These are phyloP conservation scores for Acipenser transmontanus DNA, from an alignment of 2,797 vertebrate species.

Conservation along the genomic window DNA sequence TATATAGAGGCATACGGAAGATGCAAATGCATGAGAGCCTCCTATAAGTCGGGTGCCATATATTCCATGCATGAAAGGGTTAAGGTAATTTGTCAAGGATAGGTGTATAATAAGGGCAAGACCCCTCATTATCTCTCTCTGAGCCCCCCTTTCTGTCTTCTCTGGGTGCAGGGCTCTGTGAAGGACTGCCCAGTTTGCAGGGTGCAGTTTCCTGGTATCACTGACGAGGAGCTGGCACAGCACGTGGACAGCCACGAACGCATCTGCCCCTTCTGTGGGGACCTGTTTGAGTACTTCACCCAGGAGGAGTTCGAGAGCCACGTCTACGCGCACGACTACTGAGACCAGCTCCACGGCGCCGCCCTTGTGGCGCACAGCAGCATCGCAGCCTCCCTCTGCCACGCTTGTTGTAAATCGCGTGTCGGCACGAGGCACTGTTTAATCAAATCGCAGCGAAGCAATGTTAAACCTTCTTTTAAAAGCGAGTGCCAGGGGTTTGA, in stretches of 20 bases:
- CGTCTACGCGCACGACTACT: slow-evolving; percentile 60
- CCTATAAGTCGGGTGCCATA: too few relatives aligned
- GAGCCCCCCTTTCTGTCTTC: background rate
- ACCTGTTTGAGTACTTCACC: slow-evolving; percentile 55
- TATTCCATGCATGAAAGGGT: too few relatives aligned
- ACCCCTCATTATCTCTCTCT: too few relatives aligned
- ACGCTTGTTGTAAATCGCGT: background rate
- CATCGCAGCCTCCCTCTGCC: background rate
- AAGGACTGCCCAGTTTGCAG: slow-evolving; percentile 52
- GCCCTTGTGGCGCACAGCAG: background rate
- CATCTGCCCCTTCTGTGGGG: slow-evolving; percentile 60
- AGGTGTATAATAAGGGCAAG: too few relatives aligned
- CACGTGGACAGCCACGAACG: slow-evolving; percentile 55
- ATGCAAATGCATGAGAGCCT: too few relatives aligned
- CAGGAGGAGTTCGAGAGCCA: slow-evolving; percentile 60
- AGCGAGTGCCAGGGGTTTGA: background rate
- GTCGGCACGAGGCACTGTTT: background rate
- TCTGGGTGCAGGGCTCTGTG: slow-evolving; percentile 27
- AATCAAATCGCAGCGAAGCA: background rate
- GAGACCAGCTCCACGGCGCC: background rate
- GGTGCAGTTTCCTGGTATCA: slow-evolving; percentile 56
- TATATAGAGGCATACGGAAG: too few relatives aligned
- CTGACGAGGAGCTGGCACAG: slow-evolving; percentile 40
- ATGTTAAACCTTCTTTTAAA: background rate
- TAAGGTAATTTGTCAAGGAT: too few relatives aligned